phyloP scores from a whole-genome alignment of 2,113 vertebrate species.

The Sciurus niger region DNA sequence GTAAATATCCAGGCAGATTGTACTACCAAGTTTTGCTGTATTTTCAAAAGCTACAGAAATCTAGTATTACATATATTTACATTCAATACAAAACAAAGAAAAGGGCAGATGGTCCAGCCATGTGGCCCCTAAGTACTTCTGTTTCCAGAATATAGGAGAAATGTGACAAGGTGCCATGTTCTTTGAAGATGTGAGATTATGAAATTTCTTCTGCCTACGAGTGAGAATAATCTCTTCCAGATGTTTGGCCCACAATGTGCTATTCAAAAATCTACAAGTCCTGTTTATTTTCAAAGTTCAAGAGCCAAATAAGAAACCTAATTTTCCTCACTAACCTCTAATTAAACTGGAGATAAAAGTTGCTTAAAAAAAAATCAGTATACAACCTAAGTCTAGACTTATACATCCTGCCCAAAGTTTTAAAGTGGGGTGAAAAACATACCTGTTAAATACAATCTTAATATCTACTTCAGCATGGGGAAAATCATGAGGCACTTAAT shows the following conservation, averaged over 20 bases:
- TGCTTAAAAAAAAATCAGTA: neutral
- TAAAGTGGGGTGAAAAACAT: neutral
- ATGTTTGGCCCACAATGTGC: slow-evolving; percentile 68
- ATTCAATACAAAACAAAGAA: neutral
- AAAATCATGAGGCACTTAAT: slow-evolving; percentile 63
- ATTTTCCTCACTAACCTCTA: slow-evolving; percentile 63
- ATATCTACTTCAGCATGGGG: neutral
- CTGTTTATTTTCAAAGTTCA: slow-evolving; percentile 72
- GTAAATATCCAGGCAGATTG: slow-evolving; percentile 32
- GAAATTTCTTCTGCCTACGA: slow-evolving; percentile 77
- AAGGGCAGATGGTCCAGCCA: neutral
- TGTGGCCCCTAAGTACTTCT: neutral
- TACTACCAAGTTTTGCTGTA: neutral
- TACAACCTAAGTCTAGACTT: neutral
- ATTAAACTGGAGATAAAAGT: slow-evolving; percentile 72
- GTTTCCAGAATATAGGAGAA: slow-evolving; percentile 1
- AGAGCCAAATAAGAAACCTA: slow-evolving; percentile 62
- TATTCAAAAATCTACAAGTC: slow-evolving; percentile 66
- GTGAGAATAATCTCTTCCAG: slow-evolving; percentile 78
- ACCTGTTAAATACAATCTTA: slow-evolving; percentile 42
- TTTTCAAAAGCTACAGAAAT: slow-evolving; percentile 2
- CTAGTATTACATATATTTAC: neutral
- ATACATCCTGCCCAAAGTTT: neutral
- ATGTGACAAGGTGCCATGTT: slow-evolving; percentile 20
- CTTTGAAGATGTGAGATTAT: slow-evolving; percentile 67